A percentile compares a stretch with the other conserved stretches of the same genome.
These are phyloP conservation scores for Scaptomyza polygonia DNA, from an alignment of 2,888 invertebrate species.

Conservation along the genomic window DNA sequence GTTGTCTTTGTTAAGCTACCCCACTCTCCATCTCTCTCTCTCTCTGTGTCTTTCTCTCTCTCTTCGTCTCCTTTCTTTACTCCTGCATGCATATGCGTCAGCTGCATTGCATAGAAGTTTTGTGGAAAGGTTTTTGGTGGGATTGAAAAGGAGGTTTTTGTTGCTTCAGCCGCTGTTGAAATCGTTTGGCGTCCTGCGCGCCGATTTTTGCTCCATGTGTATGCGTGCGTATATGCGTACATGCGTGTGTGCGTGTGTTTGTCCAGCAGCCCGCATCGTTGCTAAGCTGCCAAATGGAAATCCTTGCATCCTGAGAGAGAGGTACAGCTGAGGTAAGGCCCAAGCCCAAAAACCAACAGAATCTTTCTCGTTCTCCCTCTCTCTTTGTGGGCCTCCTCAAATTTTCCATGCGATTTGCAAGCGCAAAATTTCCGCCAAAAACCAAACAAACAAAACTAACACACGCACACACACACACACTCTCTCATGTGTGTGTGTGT, in stretches of 20 bases:
- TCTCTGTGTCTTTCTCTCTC: no score
- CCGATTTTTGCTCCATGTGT: background rate
- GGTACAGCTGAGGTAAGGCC: conserved; percentile 28
- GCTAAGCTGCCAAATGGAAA: conserved; percentile 78
- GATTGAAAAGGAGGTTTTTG: conserved; percentile 29
- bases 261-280: conserved; percentile 56
- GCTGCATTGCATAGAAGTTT: conserved; percentile 45
- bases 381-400: conserved; percentile 32
- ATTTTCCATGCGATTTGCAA: conserved; percentile 77
- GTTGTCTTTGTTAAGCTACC: conserved; percentile 56
- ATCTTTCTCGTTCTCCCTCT: background rate
- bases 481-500: background rate
- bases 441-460: conserved; percentile 65
- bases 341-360: conserved; percentile 65
- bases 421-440: conserved; percentile 79
- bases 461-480: conserved; percentile 47
- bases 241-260: conserved; percentile 24
- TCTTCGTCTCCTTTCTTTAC: background rate
- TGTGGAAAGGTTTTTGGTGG: background rate
- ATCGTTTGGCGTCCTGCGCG: conserved; percentile 37
- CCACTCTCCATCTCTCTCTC: background rate
- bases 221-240: background rate
- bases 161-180: conserved; percentile 57
- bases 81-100: conserved; percentile 59
- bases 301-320: no score